Conservation (phyloP, 2,888 invertebrate species). For the Bombylius discolor region DNA sequence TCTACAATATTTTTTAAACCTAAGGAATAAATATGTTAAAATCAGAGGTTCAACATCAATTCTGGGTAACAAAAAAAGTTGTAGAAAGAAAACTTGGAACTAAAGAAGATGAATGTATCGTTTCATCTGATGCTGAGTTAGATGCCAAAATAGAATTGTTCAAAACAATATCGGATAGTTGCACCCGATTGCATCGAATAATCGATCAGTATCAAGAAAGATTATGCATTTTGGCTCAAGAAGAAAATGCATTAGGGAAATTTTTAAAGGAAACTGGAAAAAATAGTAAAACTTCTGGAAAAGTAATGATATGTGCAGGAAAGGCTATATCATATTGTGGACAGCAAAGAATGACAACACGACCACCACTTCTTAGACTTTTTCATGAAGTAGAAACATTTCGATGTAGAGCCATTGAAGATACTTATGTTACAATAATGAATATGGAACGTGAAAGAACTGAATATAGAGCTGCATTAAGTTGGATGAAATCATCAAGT, state of each 20-base stretch:
- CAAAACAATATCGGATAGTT: conserved; percentile 83
- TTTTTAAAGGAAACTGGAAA: conserved; percentile 91
- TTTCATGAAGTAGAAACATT: conserved; percentile 98
- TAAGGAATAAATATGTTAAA: conserved; percentile 25
- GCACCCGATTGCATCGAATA: conserved; percentile 70
- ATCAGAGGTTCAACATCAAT: conserved; percentile 79
- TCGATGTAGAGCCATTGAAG: conserved; percentile 82
- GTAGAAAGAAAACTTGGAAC: conserved; percentile 85
- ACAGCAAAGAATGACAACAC: conserved; percentile 78
- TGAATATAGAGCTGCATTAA: conserved; percentile 87
- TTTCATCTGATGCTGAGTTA: conserved; percentile 89
- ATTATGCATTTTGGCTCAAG: conserved; percentile 83
- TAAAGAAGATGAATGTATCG: conserved; percentile 94
- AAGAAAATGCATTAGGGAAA: conserved; percentile 87
- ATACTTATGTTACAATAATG: conserved; percentile 79
- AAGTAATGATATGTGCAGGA: conserved; percentile 70
- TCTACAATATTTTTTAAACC: no score
- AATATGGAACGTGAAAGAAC: conserved; percentile 92
- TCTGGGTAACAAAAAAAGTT: conserved; percentile 96
- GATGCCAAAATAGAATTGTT: conserved; percentile 93
- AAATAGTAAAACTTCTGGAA: conserved; percentile 71
- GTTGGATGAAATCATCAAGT: conserved; percentile 98
- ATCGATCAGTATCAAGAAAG: conserved; percentile 90
- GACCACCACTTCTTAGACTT: conserved; percentile 73
- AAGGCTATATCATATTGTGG: conserved; percentile 81